Evolutionary conservation across 2,113 vertebrate species (phyloP), one percentile per base, ranked within the genome.

Genomic region (Oostethus manadensis): DNA sequence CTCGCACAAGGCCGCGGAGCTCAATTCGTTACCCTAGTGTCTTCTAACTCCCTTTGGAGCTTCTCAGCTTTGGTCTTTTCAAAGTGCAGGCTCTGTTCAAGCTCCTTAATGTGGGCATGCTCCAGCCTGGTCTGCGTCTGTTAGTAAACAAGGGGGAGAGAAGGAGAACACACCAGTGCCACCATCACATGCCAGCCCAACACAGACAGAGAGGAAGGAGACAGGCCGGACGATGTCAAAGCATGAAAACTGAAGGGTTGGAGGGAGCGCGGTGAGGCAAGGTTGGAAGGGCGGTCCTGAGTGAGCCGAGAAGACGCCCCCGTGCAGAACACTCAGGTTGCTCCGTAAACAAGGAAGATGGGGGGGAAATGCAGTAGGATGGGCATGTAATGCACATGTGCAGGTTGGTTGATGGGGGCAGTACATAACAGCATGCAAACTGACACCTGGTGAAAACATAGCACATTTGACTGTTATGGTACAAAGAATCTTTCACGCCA

Each of bases 11-110:
- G 72, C 75, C 60, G 89, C 90, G 92, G 79, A 93, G 90, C 77
- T 82, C 92, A 92, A 91, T 90, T 91, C 94, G 94, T 98, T 99
- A 99, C 97, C 97, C 96, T 98, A 94, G 95, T 96, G 94, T 99
- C 97, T 96, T 99, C 97, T 98, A 99, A 98, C 93, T 99, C 96
- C 81, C 97, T 97, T 94, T 99, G 97, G 86, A 99, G 97, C 94
- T 98, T 99, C 88, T 98, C 97, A 96, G 97, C 97, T 98, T 98
- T 99, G 97, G 95, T 97, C 94, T 98, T 99, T 98, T 98, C 97
- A 99, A 98, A 98, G 91, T 98, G 94, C 89, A 99, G 96, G 93
- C 92, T 97, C 93, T 99, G 95, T 91, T 99, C 95, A 90, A 99
- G 95, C 91, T 99, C 97, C 96, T 98, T 96, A 93, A 96, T 95